Evolutionary conservation across 2,797 vertebrate genomes (phyloP), one percentile per base, ranked within the genome.

Genomic region (Gallinago solitaria): DNA sequence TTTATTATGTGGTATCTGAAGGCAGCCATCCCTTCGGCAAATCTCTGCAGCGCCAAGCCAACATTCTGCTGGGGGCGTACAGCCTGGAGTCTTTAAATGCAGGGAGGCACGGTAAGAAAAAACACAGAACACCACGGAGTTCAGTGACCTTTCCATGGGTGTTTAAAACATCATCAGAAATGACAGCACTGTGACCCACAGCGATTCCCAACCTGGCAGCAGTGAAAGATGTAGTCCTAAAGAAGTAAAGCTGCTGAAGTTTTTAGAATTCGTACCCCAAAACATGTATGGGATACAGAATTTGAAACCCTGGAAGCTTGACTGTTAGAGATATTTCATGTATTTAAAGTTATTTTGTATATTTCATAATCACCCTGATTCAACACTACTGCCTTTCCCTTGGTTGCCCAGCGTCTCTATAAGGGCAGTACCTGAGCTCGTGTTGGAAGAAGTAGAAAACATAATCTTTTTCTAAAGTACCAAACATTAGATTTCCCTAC

Each of bases 21-120:
- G 99, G 99, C 57, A 98, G 98, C 93, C 99, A 99, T 71, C 99
- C 99, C 16, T 99, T 99, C 45, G 99, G 99, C 95, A 99, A 99
- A 93, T 99, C 99, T 89, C 98, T 99, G 69, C 99, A 99, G 97
- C 98, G 99, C 59, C 99, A 99, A 96, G 99, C 99, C 92, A 99
- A 99, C 97, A 99, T 99, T 89, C 98, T 99, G 9, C 97, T 99
- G 67, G 99, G 99, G 1, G 97, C 98, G 4, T 99, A 98, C 98
- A 98, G 97, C 91, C 98, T 99, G 11, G 98, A 99, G 80, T 94
- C 97, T 45, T 97, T 99, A 41, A 98, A 98, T 39, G 97, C 96
- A 7, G 99, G 99, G 95, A 98, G 94, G 86, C 99, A 99, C 0
- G 98, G 99, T 99, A 97, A 98, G 95, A 67, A 98, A 98, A 39